A percentile compares a stretch with the other conserved stretches of the same genome.
phyloP scores from a whole-genome alignment of 2,888 invertebrate genomes.

The Achlya flavicornis region DNA sequence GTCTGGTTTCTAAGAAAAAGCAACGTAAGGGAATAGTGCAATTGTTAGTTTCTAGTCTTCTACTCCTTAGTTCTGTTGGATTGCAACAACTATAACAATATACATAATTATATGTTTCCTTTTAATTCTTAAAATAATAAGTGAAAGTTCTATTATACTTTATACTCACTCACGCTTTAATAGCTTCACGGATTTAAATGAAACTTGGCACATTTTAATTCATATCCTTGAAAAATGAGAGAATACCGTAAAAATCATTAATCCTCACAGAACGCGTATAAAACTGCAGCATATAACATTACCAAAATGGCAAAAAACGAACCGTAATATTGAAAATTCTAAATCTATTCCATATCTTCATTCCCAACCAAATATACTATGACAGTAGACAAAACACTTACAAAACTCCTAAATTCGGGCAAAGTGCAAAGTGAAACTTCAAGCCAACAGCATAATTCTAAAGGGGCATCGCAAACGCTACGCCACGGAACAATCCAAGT shows the following conservation, averaged over 20 bases:
- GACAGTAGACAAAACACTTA: constrained; percentile 6
- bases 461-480: constrained; percentile 27
- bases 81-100: neutral
- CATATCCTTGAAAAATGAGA: no score
- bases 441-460: constrained; percentile 29
- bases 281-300: no score
- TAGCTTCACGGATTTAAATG: no score
- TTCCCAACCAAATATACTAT: neutral
- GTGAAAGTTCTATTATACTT: no score
- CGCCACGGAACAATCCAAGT: constrained; percentile 40
- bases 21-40: neutral
- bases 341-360: neutral
- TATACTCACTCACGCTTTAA: no score
- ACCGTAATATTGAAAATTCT: neutral
- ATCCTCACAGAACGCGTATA: no score
- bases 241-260: no score
- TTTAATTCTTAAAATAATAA: no score
- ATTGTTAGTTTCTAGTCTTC: neutral
- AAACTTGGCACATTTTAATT: no score
- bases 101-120: no score
- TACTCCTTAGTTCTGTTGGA: neutral
- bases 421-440: constrained; percentile 15
- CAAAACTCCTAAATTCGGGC: neutral
- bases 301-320: no score
- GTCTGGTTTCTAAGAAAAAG: neutral